Conservation (phyloP, 2,888 invertebrate genomes). For the Fragum sueziense region DNA sequence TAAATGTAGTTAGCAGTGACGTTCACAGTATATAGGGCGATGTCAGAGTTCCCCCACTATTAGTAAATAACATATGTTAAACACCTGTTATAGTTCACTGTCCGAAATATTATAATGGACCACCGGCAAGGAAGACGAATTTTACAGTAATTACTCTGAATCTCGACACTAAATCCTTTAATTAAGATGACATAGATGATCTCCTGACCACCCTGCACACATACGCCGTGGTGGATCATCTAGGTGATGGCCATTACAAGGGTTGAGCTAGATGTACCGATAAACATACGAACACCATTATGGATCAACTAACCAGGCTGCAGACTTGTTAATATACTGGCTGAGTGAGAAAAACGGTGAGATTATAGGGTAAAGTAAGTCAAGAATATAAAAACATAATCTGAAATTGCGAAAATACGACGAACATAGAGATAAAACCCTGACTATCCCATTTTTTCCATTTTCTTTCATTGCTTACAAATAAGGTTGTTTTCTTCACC, state of each 20-base stretch:
- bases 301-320: no score
- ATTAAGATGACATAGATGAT: background rate
- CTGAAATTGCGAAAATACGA: no score
- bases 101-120: background rate
- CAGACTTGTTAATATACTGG: no score
- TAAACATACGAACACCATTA: background rate
- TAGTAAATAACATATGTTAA: slow-evolving; percentile 10
- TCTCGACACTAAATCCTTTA: background rate
- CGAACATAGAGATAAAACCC: no score
- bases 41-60: background rate
- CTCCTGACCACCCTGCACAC: background rate
- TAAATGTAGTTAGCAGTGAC: background rate
- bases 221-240: background rate
- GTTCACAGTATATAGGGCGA: background rate
- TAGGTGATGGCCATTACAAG: background rate
- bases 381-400: no score
- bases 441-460: no score
- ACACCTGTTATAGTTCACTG: background rate
- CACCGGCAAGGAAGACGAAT: background rate
- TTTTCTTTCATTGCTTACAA: no score
- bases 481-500: no score
- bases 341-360: no score
- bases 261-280: background rate
- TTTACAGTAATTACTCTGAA: background rate
- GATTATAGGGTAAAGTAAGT: no score